Conservation (phyloP, 2,113 vertebrate species). For the Callipepla squamata region DNA sequence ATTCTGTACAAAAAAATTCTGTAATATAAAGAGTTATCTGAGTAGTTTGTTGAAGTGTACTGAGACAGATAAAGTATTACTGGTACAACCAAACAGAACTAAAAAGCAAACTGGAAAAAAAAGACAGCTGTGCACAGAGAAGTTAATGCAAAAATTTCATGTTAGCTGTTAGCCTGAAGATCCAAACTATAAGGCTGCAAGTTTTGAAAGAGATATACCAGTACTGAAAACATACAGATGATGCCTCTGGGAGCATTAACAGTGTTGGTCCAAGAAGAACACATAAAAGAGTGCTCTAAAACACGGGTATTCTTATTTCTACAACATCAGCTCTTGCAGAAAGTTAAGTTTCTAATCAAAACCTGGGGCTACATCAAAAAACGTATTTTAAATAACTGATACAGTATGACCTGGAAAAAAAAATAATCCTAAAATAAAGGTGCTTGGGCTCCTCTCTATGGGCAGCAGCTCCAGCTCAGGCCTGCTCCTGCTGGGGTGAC, state of each 20-base stretch:
- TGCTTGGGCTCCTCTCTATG: background rate
- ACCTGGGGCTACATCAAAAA: background rate
- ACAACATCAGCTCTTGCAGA: background rate
- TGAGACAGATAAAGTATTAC: background rate
- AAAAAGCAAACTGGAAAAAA: background rate
- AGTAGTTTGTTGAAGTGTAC: background rate
- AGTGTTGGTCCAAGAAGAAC: background rate
- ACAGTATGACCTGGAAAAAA: background rate
- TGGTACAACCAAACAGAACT: background rate
- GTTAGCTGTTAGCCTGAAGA: background rate
- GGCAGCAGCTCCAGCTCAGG: background rate
- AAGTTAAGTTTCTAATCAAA: background rate
- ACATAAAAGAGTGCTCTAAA: background rate
- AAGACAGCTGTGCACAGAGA: background rate
- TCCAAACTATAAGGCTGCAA: background rate
- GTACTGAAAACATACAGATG: rapidly evolving
- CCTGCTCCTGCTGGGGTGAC: background rate
- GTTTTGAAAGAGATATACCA: background rate
- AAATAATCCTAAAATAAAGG: background rate
- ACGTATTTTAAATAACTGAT: background rate
- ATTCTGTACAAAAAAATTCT: background rate
- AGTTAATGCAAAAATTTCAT: background rate
- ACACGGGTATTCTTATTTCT: background rate
- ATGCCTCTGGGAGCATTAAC: background rate
- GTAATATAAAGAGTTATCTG: background rate